Base-by-base conservation (phyloP, 2,888 invertebrate genomes). In the Nebria salina region DNA sequence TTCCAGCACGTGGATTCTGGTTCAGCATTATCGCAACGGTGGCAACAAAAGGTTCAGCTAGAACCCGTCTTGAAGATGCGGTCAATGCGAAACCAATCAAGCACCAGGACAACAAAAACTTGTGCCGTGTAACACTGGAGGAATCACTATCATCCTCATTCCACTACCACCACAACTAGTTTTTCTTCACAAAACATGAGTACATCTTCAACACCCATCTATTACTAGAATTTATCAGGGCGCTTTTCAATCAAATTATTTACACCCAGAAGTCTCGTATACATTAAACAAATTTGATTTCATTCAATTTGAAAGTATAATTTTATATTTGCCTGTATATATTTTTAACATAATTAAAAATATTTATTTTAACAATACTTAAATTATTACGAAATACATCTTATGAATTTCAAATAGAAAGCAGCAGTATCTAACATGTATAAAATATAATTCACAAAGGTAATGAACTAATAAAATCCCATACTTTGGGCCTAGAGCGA, bases 1-100 rank as follows among this genome's bases (percentile, higher is more conserved):
- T 80, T 75, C 54, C 75, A 80, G 80, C 70, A 80, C 65, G 75
- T 80, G 80, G 80, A 80, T 65, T 80, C 80, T 26, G 80, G 80
- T 75, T 80, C 80, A 80, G 80, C 80, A 75, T 80, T 75, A 20
- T 80, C 80, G 25, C 80, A 80, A 42, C 54, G 80, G 9, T 80
- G 75, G 75, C 80, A 80, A 43, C 80, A 80, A 65, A 80, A 80
- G 64, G 70, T 80, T 4, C 80, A 80, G 70, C 34, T 80, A 34
- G 80, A 80, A 68, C 80, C 80, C 9, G 80, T 80, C 8, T 34
- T 80, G 75, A 80, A 80, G 72, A 80, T 75, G 80, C 9, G 80
- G 5, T 80, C 80, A 3, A n/a, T 80, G 41, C 75, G 80, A 20
- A 80, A 80, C 20, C 80, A 80, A 41, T 80, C 80, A 8, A 80